Conservation (phyloP, 2,797 vertebrate genomes). For the Limnodromus scolopaceus region DNA sequence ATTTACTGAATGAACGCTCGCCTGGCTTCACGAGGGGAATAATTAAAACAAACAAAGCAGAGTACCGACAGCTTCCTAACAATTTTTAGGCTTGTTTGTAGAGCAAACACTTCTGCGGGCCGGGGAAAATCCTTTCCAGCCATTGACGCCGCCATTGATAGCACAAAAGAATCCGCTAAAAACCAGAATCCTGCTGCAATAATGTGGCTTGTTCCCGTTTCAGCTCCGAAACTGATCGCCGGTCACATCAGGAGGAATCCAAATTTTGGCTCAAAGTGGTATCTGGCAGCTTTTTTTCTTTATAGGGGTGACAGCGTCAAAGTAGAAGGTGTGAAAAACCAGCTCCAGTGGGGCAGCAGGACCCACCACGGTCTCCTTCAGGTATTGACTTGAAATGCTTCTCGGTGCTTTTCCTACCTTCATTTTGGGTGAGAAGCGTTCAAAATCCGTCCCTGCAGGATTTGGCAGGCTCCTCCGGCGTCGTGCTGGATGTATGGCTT, state of each 20-base stretch:
- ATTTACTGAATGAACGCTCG: background rate
- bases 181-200: background rate
- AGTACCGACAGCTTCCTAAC: background rate
- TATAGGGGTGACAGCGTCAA: background rate
- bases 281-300: background rate
- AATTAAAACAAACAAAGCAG: background rate
- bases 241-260: background rate
- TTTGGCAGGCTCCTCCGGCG: background rate
- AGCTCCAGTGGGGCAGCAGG: background rate
- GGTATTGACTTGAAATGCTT: background rate
- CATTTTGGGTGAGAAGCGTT: background rate
- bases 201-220: fast-evolving
- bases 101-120: background rate
- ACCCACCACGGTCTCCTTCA: background rate
- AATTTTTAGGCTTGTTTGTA: background rate
- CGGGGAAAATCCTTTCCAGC: background rate
- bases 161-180: background rate
- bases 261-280: background rate
- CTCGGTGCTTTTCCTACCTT: background rate
- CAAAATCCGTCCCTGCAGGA: background rate
- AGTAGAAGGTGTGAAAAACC: background rate
- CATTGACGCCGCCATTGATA: background rate
- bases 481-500: background rate
- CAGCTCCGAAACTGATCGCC: fast-evolving
- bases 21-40: background rate